These are phyloP conservation scores for Pterobdella sp. DNA, from an alignment of 2,888 invertebrate species.

Conservation along the genomic window DNA sequence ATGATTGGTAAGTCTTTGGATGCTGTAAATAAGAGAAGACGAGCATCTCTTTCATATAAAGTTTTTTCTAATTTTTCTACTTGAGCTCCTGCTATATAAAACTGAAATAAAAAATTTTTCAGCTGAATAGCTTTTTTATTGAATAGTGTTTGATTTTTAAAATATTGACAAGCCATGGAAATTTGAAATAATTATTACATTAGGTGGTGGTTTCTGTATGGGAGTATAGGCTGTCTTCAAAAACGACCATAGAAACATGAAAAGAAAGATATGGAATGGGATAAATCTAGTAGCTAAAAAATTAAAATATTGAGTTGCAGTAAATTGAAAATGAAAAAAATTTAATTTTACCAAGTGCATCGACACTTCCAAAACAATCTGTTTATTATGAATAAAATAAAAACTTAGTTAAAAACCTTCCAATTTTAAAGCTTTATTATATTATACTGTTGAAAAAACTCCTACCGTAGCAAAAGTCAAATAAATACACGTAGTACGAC, in stretches of 20 bases:
- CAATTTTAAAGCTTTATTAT: not conserved
- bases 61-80: not conserved
- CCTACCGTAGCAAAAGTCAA: conserved; percentile 6
- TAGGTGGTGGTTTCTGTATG: conserved; percentile 4
- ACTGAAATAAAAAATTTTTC: too few relatives aligned
- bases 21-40: not conserved
- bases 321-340: not conserved
- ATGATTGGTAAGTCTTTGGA: not conserved
- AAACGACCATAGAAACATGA: conserved; percentile 21
- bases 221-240: conserved; percentile 1
- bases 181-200: not conserved
- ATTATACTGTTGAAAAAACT: not conserved
- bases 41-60: not conserved
- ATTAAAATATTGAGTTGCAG: not conserved
- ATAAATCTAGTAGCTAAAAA: conserved; percentile 8
- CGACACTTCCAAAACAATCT: not conserved
- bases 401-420: not conserved
- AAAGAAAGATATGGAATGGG: conserved; percentile 4
- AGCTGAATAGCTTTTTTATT: too few relatives aligned
- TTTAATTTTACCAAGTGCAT: not conserved
- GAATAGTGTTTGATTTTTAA: too few relatives aligned
- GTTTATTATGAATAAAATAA: not conserved
- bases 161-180: not conserved
- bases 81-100: not conserved
- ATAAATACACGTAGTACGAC: conserved; percentile 22